These are phyloP conservation scores for Pachypeltis micranthus DNA, from an alignment of 1,140 invertebrate species.

Conservation along the genomic window DNA sequence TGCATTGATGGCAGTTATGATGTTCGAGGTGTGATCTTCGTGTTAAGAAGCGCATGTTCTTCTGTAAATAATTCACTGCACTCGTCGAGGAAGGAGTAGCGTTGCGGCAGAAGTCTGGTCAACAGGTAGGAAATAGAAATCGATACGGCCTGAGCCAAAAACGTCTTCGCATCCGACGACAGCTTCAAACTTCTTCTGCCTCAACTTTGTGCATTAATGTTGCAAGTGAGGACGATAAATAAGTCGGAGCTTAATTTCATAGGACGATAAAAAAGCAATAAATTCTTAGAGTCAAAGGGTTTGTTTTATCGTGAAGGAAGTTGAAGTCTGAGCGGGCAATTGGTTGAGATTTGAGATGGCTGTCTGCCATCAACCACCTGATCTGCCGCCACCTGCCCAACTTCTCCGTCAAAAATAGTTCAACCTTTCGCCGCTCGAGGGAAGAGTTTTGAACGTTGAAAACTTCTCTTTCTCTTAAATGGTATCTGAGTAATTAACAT, in stretches of 20 bases:
- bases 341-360: background rate
- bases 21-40: too few species aligned
- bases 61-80: too few species aligned
- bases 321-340: too few species aligned
- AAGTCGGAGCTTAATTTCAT: too few species aligned
- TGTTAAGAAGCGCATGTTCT: too few species aligned
- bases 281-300: background rate
- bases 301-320: too few species aligned
- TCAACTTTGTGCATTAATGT: too few species aligned
- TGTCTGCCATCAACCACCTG: background rate
- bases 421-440: background rate
- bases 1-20: too few species aligned
- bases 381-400: conserved; percentile 1
- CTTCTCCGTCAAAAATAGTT: background rate
- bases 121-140: background rate
- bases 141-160: background rate
- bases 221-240: too few species aligned
- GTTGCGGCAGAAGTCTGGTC: background rate
- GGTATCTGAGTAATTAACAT: too few species aligned
- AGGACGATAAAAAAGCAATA: background rate
- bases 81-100: background rate
- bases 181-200: background rate
- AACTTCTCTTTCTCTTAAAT: too few species aligned
- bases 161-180: background rate
- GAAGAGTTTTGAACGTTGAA: too few species aligned